Evolutionary conservation across 2,888 invertebrate species (phyloP), one percentile per base, ranked within the genome.

Genomic region (Calliopum simillimum): DNA sequence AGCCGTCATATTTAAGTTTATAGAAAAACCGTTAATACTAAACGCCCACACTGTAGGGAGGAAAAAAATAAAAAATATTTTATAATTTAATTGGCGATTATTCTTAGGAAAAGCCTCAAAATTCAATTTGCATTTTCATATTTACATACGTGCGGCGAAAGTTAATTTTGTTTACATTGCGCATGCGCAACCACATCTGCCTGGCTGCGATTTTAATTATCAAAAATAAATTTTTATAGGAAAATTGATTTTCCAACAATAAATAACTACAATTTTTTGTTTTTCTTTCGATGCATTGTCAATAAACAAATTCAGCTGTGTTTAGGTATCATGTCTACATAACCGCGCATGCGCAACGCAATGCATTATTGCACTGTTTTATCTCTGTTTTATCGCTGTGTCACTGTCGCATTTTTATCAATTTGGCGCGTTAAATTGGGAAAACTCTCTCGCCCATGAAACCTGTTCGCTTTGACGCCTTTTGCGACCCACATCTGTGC

Each of bases 401-500:
- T 49, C 16, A 19, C 49, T 16, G 23, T 53, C 23, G 21, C 13
- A 53, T 53, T 53, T 23, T 53, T 53, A 53, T 53, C 53, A 16
- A 14, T 23, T 33, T 33, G 5, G 33, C 33, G 33, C 33, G 33
- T 33, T 33, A 53, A 21, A 53, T 23, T 13, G 12, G 11, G 33
- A 33, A 33, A 21, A 53, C 53, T n/a, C 53, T n/a, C 23, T 53
- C 23, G 53, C 53, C 13, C 2, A 6, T 23, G 8, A 0, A 23
- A 53, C 53, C 53, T 2, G 53, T 53, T 53, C 19, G 2, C 14
- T 23, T 53, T 21, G 21, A 23, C 21, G 53, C 53, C 23, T 23
- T 23, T 53, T 23, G 21, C 53, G 53, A 53, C 53, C 53, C 53
- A 53, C 53, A 53, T 23, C 16, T 53, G 53, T 21, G 23, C 23